Conservation (phyloP, 2,888 invertebrate species). For the Microplitis manilae region DNA sequence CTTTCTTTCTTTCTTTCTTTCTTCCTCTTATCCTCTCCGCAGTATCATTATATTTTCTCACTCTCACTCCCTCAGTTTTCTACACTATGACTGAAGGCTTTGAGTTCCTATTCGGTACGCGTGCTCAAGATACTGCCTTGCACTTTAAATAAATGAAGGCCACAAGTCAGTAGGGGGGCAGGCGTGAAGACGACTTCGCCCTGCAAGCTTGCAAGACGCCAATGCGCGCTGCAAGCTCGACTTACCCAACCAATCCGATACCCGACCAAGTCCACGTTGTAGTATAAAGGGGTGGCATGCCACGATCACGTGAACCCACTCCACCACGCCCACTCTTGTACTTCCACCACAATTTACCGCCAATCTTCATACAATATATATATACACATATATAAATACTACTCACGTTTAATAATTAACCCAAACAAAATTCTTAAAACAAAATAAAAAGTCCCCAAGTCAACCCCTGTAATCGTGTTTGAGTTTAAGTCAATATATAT, state of each 20-base stretch:
- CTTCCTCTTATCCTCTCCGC: background rate
- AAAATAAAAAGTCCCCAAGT: background rate
- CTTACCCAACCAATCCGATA: constrained; percentile 43
- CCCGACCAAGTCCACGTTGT: constrained; percentile 36
- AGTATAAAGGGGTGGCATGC: constrained; percentile 49
- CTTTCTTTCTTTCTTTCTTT: background rate
- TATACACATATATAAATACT: constrained; percentile 9
- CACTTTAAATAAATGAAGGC: constrained; percentile 44
- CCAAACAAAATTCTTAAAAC: constrained; percentile 7
- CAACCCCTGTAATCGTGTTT: too few relatives aligned
- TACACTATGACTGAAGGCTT: background rate
- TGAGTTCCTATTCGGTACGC: constrained; percentile 26
- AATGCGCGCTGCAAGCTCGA: constrained; percentile 49
- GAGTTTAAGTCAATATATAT: background rate
- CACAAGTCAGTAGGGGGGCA: constrained; percentile 31
- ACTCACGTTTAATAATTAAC: background rate
- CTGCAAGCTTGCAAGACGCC: constrained; percentile 41
- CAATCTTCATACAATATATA: constrained; percentile 12
- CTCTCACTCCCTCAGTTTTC: background rate
- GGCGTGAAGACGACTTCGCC: constrained; percentile 36
- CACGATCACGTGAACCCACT: constrained; percentile 44
- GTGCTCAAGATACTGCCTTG: constrained; percentile 28
- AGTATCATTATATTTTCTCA: background rate
- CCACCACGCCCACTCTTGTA: constrained; percentile 48
- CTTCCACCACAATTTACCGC: constrained; percentile 30